Base-by-base conservation (phyloP, 2,797 vertebrate genomes). In the Holocentrus rufus region DNA sequence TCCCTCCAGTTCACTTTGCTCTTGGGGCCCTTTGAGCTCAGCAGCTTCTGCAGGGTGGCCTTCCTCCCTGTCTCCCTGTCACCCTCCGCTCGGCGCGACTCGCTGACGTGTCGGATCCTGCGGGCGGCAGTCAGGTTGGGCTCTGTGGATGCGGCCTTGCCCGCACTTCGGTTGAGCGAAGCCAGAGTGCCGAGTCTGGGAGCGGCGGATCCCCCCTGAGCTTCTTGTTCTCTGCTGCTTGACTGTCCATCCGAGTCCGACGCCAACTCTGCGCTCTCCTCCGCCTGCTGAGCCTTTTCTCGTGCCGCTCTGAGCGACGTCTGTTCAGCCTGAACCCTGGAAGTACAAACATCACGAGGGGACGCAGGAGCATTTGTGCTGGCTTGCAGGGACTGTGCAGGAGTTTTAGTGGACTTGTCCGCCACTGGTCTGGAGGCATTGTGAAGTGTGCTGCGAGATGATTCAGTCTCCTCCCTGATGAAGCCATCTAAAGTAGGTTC, bases 31-130 rank as follows among this genome's bases (percentile, higher is more conserved):
- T 95, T 93, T 2, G 88, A 90, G 75, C 88, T 93, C 39, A 93
- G 85, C 74, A 93, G 89, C 82, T 94, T 95, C 56, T 93, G 90
- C 8, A 95, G 83, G 17, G 93, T 94, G 42, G 93, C 90, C 85
- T 94, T 96, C 18, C 92, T 86, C 2, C 6, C 13, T 0, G 92
- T 91, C 50, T 95, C 93, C 64, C 93, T 94, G 70, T 93, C 92
- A 0, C 72, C 74, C 46, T 94, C 93, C 7, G 56, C 86, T 64
- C 77, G 94, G 13, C 87, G 84, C 52, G 92, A 85, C 27, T 92
- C 90, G 0, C 94, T 95, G n/a, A 95, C 91, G n/a, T 95, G 94
- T 27, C 94, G 93, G 87, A 96, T 94, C 22, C 93, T 95, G 1
- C 90, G 90, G 1, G 92, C 90, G 0, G 76, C 91, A 8, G 92